These are phyloP conservation scores for Brachionus paranguensis DNA, from an alignment of 1,140 invertebrate genomes.

Conservation along the genomic window DNA sequence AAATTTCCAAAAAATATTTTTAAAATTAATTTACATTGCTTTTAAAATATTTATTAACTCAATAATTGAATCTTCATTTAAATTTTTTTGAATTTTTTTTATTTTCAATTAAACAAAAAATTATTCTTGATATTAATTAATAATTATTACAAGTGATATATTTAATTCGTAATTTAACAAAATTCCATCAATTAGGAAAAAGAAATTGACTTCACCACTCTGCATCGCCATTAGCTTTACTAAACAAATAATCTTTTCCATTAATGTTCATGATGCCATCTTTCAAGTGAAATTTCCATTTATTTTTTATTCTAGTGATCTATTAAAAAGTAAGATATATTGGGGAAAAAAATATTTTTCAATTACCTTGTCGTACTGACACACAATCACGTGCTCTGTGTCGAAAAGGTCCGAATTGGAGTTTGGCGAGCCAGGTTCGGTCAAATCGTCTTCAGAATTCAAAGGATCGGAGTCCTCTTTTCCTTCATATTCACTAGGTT, in stretches of 20 bases:
- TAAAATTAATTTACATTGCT: neutral
- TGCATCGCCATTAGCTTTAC: slow-evolving; percentile 95
- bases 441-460: slow-evolving; percentile 86
- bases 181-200: neutral
- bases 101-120: neutral
- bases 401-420: slow-evolving; percentile 76
- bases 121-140: neutral
- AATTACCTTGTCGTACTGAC: slow-evolving; percentile 91
- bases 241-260: slow-evolving; percentile 96
- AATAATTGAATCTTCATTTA: neutral
- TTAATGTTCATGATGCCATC: slow-evolving; percentile 99
- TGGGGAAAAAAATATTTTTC: slow-evolving; percentile 95
- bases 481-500: slow-evolving; percentile 34
- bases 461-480: slow-evolving; percentile 65
- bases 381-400: slow-evolving; percentile 96
- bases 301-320: slow-evolving; percentile 91
- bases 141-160: neutral
- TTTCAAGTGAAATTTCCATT: slow-evolving; percentile 99
- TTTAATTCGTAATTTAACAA: neutral
- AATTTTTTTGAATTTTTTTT: neutral
- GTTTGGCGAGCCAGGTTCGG: slow-evolving; percentile 63
- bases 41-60: neutral
- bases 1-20: too few relatives aligned
- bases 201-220: slow-evolving; percentile 70
- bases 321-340: slow-evolving; percentile 67